Evolutionary conservation across 2,888 invertebrate genomes (phyloP).

Genomic region (Oxytorus armatus): DNA sequence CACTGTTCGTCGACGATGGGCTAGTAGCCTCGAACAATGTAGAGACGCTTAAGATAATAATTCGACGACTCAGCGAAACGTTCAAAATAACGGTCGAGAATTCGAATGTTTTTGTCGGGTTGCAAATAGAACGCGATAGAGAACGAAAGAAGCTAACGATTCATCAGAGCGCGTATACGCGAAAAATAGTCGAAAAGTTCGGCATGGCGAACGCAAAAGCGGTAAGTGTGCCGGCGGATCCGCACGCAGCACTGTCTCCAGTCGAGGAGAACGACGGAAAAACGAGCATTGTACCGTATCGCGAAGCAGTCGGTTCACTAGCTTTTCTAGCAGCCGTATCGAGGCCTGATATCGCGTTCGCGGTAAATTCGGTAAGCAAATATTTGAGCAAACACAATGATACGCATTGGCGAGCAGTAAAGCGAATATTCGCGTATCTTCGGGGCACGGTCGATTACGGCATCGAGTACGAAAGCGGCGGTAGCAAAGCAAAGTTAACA

Average conservation of each 20-base stretch:
- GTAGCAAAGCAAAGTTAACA: no score
- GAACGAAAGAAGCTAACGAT: background rate
- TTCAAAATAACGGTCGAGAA: slow-evolving; percentile 30
- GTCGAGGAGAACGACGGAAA: background rate
- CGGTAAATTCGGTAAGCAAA: background rate
- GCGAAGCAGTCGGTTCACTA: slow-evolving; percentile 7
- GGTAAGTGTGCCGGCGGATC: background rate
- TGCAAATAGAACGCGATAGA: slow-evolving; percentile 23
- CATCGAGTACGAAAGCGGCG: background rate
- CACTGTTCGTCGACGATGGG: slow-evolving; percentile 43
- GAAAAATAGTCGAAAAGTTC: slow-evolving; percentile 8
- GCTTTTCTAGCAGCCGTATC: background rate
- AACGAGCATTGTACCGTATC: slow-evolving; percentile 47
- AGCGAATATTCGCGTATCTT: background rate
- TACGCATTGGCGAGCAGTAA: slow-evolving; percentile 3
- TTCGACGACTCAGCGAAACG: background rate
- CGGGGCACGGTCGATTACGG: background rate
- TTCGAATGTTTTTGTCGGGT: slow-evolving; percentile 25
- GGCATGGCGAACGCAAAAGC: slow-evolving; percentile 9
- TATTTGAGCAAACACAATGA: background rate
- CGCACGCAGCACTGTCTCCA: background rate
- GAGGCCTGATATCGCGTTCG: slow-evolving; percentile 1
- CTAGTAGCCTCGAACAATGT: background rate
- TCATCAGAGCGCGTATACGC: slow-evolving; percentile 18
- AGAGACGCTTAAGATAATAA: background rate